Percentiles rank a stretch among this genome's conserved stretches.
Evolutionary conservation across 2,888 invertebrate species (phyloP).

Genomic region (Laspeyria flexula): DNA sequence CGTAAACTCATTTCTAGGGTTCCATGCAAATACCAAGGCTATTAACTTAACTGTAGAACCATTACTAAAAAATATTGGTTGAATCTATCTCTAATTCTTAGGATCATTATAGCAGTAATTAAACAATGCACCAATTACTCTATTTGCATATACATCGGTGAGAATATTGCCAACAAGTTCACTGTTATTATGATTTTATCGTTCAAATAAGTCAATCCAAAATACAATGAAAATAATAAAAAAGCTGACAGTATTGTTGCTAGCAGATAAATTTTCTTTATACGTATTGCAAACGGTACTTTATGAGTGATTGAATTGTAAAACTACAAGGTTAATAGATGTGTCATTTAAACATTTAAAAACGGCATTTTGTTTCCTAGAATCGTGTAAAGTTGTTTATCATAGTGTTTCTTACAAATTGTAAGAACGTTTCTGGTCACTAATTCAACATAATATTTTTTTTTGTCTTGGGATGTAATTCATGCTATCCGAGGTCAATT

Average conservation of each 20-base stretch:
- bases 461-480: too few relatives aligned
- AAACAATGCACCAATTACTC: background rate
- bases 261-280: slow-evolving; percentile 1
- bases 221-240: slow-evolving; percentile 4
- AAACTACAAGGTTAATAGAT: background rate
- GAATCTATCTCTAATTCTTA: too few relatives aligned
- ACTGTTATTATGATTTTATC: background rate
- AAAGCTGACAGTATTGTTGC: background rate
- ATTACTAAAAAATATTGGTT: too few relatives aligned
- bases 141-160: background rate
- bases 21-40: background rate
- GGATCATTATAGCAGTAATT: background rate
- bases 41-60: too few relatives aligned
- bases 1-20: too few relatives aligned
- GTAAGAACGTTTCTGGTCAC: too few relatives aligned
- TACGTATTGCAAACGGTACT: slow-evolving; percentile 1
- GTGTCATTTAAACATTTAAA: slow-evolving; percentile 2
- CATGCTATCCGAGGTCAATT: too few relatives aligned
- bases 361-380: background rate
- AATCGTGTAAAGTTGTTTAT: background rate
- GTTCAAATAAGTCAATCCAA: background rate
- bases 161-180: background rate
- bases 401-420: too few relatives aligned
- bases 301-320: background rate
- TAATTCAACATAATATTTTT: too few relatives aligned